phyloP scores from a whole-genome alignment of 2,888 invertebrate genomes.

The Protodeltote pygarga region DNA sequence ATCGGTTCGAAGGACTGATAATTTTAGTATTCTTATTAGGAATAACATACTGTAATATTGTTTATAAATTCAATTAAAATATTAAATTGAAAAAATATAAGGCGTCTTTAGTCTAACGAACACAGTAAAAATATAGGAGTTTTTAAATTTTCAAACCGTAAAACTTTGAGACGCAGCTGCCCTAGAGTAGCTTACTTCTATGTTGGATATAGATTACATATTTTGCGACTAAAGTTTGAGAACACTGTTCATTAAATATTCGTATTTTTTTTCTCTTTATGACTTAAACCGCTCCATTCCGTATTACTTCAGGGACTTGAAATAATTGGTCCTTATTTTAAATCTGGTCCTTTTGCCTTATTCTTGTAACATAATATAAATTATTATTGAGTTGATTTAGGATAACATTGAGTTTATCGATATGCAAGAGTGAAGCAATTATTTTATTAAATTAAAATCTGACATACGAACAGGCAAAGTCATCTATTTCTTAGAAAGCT shows the following conservation, averaged over 20 bases:
- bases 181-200: constrained; percentile 1
- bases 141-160: neutral
- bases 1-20: too few relatives aligned
- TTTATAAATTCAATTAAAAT: too few relatives aligned
- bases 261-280: constrained; percentile 6
- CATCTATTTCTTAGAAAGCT: neutral
- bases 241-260: constrained; percentile 14
- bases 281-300: neutral
- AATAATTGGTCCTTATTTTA: neutral
- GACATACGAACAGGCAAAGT: neutral
- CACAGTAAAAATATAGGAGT: too few relatives aligned
- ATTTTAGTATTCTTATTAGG: too few relatives aligned
- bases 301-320: neutral
- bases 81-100: too few relatives aligned
- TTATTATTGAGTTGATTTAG: too few relatives aligned
- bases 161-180: constrained; percentile 24
- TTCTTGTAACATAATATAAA: too few relatives aligned
- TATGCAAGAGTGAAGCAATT: neutral
- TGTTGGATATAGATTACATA: constrained; percentile 19
- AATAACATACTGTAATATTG: too few relatives aligned
- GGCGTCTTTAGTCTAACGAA: too few relatives aligned
- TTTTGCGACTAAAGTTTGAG: constrained; percentile 23
- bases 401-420: too few relatives aligned
- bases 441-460: constrained; percentile 1
- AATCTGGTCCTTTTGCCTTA: neutral